Percentiles rank a stretch among this genome's conserved stretches.
phyloP scores from a whole-genome alignment of 2,113 vertebrate species.

The Seriola rivoliana region DNA sequence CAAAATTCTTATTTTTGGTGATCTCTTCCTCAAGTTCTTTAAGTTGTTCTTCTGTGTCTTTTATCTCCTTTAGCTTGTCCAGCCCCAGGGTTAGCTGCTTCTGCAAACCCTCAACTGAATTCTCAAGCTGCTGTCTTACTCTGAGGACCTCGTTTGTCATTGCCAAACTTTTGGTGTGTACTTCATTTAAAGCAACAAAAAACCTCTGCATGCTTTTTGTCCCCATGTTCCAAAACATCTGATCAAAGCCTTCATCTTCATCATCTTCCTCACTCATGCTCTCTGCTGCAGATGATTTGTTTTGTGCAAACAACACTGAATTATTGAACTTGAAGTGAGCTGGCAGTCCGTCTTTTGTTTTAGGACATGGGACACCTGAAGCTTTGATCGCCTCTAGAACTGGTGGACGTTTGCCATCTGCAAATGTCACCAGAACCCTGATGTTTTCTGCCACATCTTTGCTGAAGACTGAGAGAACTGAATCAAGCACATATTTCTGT shows the following conservation, averaged over 20 bases:
- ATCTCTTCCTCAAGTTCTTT: slow-evolving; percentile 39
- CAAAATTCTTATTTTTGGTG: slow-evolving; percentile 47
- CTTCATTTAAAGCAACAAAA: not conserved
- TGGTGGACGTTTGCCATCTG: slow-evolving; percentile 56
- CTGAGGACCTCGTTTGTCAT: not conserved
- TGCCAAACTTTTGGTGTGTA: not conserved
- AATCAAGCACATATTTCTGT: slow-evolving; percentile 69
- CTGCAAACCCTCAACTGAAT: not conserved
- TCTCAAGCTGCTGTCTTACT: not conserved
- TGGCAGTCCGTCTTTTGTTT: slow-evolving; percentile 27
- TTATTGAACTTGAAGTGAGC: slow-evolving; percentile 79
- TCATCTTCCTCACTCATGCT: not conserved
- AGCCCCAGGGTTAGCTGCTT: slow-evolving; percentile 16
- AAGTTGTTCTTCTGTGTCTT: slow-evolving; percentile 6
- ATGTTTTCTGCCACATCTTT: slow-evolving; percentile 74
- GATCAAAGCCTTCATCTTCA: slow-evolving; percentile 33
- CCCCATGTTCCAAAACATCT: slow-evolving; percentile 64
- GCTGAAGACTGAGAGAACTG: slow-evolving; percentile 70
- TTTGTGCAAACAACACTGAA: slow-evolving; percentile 58
- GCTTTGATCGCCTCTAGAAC: slow-evolving; percentile 61
- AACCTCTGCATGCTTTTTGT: slow-evolving; percentile 51
- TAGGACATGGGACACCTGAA: slow-evolving; percentile 58
- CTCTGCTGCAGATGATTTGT: slow-evolving; percentile 1
- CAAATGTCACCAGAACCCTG: slow-evolving; percentile 69
- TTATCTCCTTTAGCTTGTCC: slow-evolving; percentile 54